Base-by-base conservation (phyloP, 2,113 vertebrate species). In the Alaudala cheleensis region DNA sequence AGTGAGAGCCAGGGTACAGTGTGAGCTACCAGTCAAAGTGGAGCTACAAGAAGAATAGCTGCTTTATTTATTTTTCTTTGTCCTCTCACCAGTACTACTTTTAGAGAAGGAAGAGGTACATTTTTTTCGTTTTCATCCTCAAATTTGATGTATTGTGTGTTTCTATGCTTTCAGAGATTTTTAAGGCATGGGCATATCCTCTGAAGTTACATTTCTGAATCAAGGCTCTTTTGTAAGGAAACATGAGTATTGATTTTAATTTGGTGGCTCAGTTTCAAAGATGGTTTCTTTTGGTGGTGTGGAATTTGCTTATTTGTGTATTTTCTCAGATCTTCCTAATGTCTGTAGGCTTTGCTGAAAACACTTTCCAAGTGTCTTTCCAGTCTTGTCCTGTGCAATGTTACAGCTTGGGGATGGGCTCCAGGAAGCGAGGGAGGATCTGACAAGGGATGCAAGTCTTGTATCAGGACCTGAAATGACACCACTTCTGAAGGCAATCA, bases 381-480 rank as follows among this genome's bases (percentile, higher is more conserved):
- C 8, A 13, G n/a, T 58, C 54, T 34, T 70, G 11, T 60, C 5
- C 26, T 66, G 42, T 64, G 24, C 40, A 89, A 14, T 5, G 0
- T 23, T 72, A 49, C 10, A 34, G 3, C 21, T 37, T 87, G 49
- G 19, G 13, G 7, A 74, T 17, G 14, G 56, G 14, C 78, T 67
- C 3, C 9, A 15, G 17, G 23, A 11, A 6, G 3, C 28, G 1
- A 91, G 51, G 42, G 8, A 54, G 25, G 34, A 71, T 85, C 58
- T 77, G 47, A 53, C 29, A 33, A 0, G 2, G 50, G 29, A 39
- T 78, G 12, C 0, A 0, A 76, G 31, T 73, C 71, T 73, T 77
- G 10, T 53, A 11, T 73, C 15, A 33, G 58, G 62, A 56, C 1
- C 1, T 85, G 49, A 87, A 90, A 76, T 79, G 24, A 69, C 37